Evolutionary conservation across 2,888 invertebrate species (phyloP), one percentile per base, ranked within the genome.

Genomic region (Tetranychus truncatus): DNA sequence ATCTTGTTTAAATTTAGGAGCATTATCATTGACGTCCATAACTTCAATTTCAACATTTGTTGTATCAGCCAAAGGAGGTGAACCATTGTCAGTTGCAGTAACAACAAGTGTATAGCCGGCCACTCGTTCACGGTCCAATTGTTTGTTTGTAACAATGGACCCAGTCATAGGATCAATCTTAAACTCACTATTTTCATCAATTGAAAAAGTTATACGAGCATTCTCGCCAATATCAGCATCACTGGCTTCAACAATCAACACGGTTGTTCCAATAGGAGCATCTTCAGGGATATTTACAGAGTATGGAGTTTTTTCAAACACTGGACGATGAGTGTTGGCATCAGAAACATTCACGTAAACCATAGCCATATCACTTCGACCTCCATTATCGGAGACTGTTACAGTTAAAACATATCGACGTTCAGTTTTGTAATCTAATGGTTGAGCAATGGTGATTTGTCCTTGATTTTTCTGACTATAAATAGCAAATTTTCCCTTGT

Each of bases 211-310:
- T 34, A 87, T 82, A 77, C 85, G 82, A 0, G 95, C 95, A 84
- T 97, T 97, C 72, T 93, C 87, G 0, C 95, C 96, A 1, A 94
- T 92, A 84, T 97, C 97, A 76, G 90, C 91, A 82, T 97, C 97
- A 0, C 89, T 89, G 0, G 97, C 95, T 0, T 91, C 89, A 0
- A 97, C 91, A 0, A 94, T 90, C 0, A 95, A 85, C 0, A 97
- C 92, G 0, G 94, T 94, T 0, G 92, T 91, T 0, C 95, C 96
- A 34, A 93, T 84, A 0, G 91, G 90, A 0, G 92, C 90, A 83
- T 96, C 94, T 85, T 99, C 97, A 81, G 92, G 45, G 0, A 95
- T 83, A 75, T 89, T 89, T 1, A 92, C 90, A 1, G 90, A 88
- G 81, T 95, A 95, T 0, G 95, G 95, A 0, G 93, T 81, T 46